A percentile compares a stretch with the other conserved stretches of the same genome.
phyloP scores from a whole-genome alignment of 2,888 invertebrate species.

The Philhelius pedissequus region DNA sequence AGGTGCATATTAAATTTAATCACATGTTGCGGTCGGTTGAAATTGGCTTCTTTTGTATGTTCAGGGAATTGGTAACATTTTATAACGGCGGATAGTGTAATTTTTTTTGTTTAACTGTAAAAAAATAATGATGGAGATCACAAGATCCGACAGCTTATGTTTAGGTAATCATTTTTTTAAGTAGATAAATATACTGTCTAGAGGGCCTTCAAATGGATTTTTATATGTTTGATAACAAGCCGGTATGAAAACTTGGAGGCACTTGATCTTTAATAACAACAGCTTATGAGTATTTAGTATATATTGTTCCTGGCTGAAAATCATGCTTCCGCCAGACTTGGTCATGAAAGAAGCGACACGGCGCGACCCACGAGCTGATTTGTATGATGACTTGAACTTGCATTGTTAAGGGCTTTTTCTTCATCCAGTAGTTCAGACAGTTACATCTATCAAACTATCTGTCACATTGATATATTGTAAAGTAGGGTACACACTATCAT shows the following conservation, averaged over 20 bases:
- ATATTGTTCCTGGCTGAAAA: neutral
- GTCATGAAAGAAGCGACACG: too few species aligned
- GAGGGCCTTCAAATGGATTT: neutral
- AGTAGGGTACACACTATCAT: too few species aligned
- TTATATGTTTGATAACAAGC: neutral
- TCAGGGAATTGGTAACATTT: conserved; percentile 36
- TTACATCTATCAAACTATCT: too few species aligned
- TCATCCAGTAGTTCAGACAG: too few species aligned
- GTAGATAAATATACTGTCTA: neutral
- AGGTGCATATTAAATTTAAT: conserved; percentile 64
- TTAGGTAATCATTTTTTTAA: neutral
- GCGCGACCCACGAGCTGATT: too few species aligned
- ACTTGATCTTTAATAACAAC: neutral
- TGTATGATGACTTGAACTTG: too few species aligned
- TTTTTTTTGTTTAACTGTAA: conserved; percentile 37
- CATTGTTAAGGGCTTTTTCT: too few species aligned
- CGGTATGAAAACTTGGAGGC: neutral
- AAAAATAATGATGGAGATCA: conserved; percentile 18
- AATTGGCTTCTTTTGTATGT: conserved; percentile 46
- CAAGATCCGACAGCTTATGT: conserved; percentile 7
- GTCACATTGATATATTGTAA: too few species aligned
- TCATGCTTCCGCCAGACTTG: too few species aligned
- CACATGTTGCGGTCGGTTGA: conserved; percentile 48
- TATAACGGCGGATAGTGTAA: neutral
- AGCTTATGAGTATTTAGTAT: neutral